phyloP scores from a whole-genome alignment of 2,888 invertebrate species.

The Carabus problematicus region DNA sequence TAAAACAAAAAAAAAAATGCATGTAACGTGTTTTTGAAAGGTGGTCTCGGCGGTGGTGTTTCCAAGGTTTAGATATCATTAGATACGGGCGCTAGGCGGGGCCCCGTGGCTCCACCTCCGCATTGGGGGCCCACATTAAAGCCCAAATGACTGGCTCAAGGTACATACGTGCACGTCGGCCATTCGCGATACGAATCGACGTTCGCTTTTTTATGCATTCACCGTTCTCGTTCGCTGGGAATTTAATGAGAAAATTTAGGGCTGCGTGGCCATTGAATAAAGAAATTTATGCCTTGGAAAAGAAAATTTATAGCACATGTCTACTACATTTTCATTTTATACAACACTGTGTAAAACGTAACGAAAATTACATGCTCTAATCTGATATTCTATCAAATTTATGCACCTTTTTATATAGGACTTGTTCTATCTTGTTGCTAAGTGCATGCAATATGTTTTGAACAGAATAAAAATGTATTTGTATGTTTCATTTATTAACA shows the following conservation, averaged over 20 bases:
- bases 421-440: too few relatives aligned
- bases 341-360: background rate
- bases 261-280: background rate
- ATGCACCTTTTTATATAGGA: too few relatives aligned
- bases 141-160: slow-evolving; percentile 19
- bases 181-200: background rate
- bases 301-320: background rate
- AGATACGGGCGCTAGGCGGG: background rate
- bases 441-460: too few relatives aligned
- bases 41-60: slow-evolving; percentile 3
- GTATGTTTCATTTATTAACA: too few relatives aligned
- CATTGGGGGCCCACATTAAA: slow-evolving; percentile 27
- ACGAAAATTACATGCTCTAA: too few relatives aligned
- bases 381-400: too few relatives aligned
- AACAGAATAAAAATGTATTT: too few relatives aligned
- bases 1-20: slow-evolving; percentile 3
- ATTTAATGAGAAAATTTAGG: slow-evolving; percentile 4
- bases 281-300: background rate
- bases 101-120: slow-evolving; percentile 27
- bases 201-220: background rate
- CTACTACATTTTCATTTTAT: background rate
- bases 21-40: slow-evolving; percentile 5
- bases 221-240: background rate
- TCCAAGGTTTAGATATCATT: slow-evolving; percentile 8
- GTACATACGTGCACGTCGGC: slow-evolving; percentile 2